These are phyloP conservation scores for Hyperoplus immaculatus DNA, from an alignment of 2,797 vertebrate genomes.

Conservation along the genomic window DNA sequence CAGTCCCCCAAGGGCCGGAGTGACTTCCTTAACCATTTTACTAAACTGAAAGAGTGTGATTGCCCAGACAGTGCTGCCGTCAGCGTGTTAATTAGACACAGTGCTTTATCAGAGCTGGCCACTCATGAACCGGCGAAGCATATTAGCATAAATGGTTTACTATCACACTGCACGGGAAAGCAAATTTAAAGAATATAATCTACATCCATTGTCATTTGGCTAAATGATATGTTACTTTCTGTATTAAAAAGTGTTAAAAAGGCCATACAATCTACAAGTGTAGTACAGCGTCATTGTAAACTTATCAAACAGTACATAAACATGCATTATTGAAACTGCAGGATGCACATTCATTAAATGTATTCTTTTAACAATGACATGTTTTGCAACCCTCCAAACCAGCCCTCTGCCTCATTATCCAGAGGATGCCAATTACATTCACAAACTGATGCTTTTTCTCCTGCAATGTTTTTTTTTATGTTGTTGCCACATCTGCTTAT, in stretches of 20 bases:
- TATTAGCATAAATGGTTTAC: constrained; percentile 74
- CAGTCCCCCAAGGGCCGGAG: constrained; percentile 76
- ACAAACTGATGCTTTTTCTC: constrained; percentile 39
- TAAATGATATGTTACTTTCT: constrained; percentile 43
- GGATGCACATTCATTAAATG: constrained; percentile 27
- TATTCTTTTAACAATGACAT: constrained; percentile 42
- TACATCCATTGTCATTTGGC: constrained; percentile 51
- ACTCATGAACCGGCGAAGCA: constrained; percentile 73
- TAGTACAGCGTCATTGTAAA: neutral
- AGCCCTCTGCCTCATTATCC: constrained; percentile 56
- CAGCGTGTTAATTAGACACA: constrained; percentile 86
- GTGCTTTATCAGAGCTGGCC: constrained; percentile 84
- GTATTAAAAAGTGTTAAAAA: constrained; percentile 20
- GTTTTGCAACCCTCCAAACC: constrained; percentile 44
- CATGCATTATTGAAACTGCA: constrained; percentile 29
- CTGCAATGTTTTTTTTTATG: constrained; percentile 7
- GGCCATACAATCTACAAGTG: neutral
- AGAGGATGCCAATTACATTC: constrained; percentile 50
- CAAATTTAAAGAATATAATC: constrained; percentile 50
- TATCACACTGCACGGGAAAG: constrained; percentile 53
- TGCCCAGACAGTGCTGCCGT: constrained; percentile 84
- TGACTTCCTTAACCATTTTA: constrained; percentile 86
- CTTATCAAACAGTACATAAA: constrained; percentile 42
- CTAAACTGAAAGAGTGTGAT: constrained; percentile 84
- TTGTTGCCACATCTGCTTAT: constrained; percentile 23